These are phyloP conservation scores for Perdix hodgsoniae DNA, from an alignment of 2,797 vertebrate species.

Conservation along the genomic window DNA sequence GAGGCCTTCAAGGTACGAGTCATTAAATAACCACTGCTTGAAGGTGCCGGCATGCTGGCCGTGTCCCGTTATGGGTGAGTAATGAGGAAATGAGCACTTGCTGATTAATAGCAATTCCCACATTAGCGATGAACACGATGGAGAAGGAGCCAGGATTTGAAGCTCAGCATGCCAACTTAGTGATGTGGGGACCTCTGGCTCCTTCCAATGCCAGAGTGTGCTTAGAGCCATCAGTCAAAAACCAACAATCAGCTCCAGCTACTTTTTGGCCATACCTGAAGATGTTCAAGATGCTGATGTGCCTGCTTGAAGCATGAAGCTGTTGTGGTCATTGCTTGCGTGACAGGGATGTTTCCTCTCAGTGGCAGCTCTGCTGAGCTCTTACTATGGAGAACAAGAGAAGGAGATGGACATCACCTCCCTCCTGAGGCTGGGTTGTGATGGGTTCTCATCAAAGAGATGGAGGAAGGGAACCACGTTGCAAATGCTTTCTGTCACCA, in stretches of 20 bases:
- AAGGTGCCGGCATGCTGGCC: background rate
- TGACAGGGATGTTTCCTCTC: background rate
- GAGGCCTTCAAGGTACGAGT: background rate
- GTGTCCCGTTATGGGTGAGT: background rate
- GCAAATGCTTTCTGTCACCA: background rate
- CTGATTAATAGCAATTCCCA: background rate
- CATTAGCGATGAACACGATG: background rate
- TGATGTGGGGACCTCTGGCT: accelerated
- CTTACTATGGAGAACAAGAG: accelerated
- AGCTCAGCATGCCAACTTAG: accelerated
- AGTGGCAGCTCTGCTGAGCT: background rate
- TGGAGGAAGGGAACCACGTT: conserved; percentile 4
- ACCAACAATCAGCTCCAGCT: background rate
- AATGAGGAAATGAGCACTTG: accelerated
- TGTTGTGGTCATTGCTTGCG: background rate
- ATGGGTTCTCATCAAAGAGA: background rate
- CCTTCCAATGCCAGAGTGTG: background rate
- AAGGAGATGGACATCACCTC: background rate
- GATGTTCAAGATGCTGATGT: background rate
- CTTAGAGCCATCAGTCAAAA: background rate
- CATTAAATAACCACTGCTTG: background rate
- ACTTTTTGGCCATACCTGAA: background rate
- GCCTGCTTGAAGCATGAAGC: background rate
- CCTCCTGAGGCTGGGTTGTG: accelerated
- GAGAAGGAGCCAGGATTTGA: background rate